Conservation (phyloP, 2,797 vertebrate species). For the Zalophus californianus region DNA sequence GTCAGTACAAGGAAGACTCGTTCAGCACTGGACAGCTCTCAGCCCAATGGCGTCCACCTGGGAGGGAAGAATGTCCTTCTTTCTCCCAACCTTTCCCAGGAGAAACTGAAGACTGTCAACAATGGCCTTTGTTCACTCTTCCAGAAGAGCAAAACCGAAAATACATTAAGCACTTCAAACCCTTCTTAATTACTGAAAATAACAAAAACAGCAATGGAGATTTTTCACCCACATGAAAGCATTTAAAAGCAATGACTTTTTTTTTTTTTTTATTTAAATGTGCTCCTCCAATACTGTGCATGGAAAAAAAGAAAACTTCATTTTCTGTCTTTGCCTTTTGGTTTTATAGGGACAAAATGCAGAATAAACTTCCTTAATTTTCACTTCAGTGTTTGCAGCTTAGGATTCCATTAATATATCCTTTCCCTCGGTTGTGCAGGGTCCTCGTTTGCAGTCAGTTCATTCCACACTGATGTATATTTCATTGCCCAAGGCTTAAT, state of each 20-base stretch:
- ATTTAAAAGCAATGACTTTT: constrained; percentile 43
- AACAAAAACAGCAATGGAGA: neutral
- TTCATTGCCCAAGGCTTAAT: constrained; percentile 99
- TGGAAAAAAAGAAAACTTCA: constrained; percentile 48
- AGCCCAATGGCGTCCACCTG: neutral
- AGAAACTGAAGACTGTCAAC: neutral
- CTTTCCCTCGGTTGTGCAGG: constrained; percentile 91
- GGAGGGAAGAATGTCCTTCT: neutral
- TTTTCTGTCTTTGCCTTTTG: constrained; percentile 75
- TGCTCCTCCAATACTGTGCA: neutral
- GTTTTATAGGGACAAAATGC: constrained; percentile 78
- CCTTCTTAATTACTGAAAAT: constrained; percentile 42
- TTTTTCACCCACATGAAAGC: neutral
- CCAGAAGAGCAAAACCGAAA: constrained; percentile 1
- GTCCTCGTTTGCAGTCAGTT: constrained; percentile 97
- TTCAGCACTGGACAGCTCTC: constrained; percentile 70
- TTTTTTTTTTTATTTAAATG: neutral
- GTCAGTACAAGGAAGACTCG: neutral
- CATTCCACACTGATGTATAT: constrained; percentile 98
- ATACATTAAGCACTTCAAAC: neutral
- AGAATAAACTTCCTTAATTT: constrained; percentile 87
- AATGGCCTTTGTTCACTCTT: constrained; percentile 63
- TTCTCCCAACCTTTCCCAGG: neutral
- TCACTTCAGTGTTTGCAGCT: constrained; percentile 84
- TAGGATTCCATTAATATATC: constrained; percentile 90